phyloP scores from a whole-genome alignment of 2,797 vertebrate species.

The Peromyscus melanophrys region DNA sequence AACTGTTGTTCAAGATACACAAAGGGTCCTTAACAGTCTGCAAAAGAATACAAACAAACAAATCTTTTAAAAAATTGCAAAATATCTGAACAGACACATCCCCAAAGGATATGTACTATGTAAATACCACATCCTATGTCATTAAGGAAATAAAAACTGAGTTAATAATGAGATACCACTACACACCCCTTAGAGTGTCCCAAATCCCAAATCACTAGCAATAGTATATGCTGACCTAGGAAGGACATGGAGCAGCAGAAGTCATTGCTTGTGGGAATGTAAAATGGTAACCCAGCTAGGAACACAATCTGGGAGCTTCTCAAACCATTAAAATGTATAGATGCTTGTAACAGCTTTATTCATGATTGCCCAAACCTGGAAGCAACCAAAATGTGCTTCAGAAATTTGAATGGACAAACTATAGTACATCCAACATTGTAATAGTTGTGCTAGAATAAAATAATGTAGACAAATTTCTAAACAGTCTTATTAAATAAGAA shows the following conservation, averaged over 20 bases:
- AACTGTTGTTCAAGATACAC: neutral
- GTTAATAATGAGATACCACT: neutral
- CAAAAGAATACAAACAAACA: constrained; percentile 1
- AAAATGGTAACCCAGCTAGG: neutral
- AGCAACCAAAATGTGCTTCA: neutral
- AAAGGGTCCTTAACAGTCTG: neutral
- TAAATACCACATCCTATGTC: neutral
- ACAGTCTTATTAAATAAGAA: too few relatives aligned
- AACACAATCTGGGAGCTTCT: neutral
- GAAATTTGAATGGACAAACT: neutral
- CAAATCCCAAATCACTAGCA: neutral
- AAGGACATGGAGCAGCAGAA: neutral
- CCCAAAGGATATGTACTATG: neutral
- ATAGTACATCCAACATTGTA: neutral
- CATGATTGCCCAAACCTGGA: constrained; percentile 22
- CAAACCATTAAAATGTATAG: neutral
- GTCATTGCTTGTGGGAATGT: neutral
- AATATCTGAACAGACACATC: neutral
- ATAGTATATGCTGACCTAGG: neutral
- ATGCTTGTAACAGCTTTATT: neutral
- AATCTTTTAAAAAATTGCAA: neutral
- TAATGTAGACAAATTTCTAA: neutral
- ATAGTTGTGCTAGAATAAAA: neutral
- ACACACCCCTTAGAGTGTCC: neutral
- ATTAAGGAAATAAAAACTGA: neutral